Evolutionary conservation across 2,113 vertebrate species (phyloP).

Genomic region (Hippocampus barbouri): DNA sequence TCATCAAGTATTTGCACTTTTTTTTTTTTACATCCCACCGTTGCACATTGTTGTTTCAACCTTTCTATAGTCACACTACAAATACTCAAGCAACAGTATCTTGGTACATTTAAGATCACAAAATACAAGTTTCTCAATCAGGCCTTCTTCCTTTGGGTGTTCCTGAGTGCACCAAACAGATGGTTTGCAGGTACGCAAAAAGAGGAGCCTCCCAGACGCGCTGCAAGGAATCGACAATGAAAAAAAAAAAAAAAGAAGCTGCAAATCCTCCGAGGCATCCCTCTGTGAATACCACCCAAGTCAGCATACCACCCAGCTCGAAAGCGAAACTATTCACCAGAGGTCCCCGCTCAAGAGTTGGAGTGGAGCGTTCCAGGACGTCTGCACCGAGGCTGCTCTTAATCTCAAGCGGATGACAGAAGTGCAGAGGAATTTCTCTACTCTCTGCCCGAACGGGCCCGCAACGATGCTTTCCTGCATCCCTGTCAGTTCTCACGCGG

Average conservation of each 20-base stretch:
- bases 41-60: background rate
- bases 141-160: background rate
- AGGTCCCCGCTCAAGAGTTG: conserved; percentile 10
- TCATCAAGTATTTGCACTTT: too few species aligned
- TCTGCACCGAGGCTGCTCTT: conserved; percentile 38
- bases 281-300: conserved; percentile 53
- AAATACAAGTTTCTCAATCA: background rate
- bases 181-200: conserved; percentile 28
- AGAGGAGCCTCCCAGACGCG: conserved; percentile 21
- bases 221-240: conserved; percentile 21
- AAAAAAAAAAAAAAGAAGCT: conserved; percentile 25
- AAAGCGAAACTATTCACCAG: conserved; percentile 42
- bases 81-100: background rate
- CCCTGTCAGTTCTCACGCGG: conserved; percentile 31
- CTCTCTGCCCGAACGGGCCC: conserved; percentile 57
- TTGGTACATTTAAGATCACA: background rate
- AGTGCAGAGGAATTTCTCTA: conserved; percentile 73
- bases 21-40: too few species aligned
- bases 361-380: conserved; percentile 19
- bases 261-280: conserved; percentile 36
- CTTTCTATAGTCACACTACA: background rate
- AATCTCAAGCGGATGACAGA: conserved; percentile 53
- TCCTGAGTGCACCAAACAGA: conserved; percentile 19
- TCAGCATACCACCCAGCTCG: conserved; percentile 53
- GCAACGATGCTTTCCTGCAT: conserved; percentile 29